phyloP scores from a whole-genome alignment of 2,113 vertebrate genomes.

The Sinocyclocheilus grahami region DNA sequence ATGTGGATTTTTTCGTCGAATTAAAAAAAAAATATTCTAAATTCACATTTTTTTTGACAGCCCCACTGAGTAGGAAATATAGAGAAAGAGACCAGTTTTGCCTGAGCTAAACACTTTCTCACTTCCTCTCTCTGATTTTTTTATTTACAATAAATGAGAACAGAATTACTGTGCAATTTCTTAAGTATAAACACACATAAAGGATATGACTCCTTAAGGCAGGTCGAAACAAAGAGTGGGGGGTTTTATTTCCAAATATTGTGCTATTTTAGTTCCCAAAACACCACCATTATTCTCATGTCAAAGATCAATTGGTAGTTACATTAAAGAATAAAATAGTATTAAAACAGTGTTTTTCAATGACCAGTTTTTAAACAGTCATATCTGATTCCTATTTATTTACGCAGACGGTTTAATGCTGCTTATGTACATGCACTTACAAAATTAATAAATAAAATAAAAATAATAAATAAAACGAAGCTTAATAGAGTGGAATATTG shows the following conservation, averaged over 20 bases:
- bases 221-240: neutral
- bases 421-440: too few species aligned
- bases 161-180: neutral
- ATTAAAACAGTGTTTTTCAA: neutral
- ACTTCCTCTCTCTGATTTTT: neutral
- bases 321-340: neutral
- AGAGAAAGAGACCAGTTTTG: neutral
- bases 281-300: neutral
- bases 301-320: neutral
- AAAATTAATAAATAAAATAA: too few species aligned
- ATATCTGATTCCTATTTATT: neutral
- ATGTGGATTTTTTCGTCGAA: too few species aligned
- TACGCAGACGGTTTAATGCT: too few species aligned
- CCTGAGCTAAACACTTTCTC: neutral
- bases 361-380: neutral
- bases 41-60: too few species aligned
- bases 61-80: neutral
- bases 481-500: too few species aligned
- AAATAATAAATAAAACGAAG: too few species aligned
- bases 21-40: too few species aligned
- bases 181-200: neutral
- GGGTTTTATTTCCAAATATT: neutral
- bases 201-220: neutral
- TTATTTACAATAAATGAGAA: conserved; percentile 8
- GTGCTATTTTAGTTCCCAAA: neutral